Evolutionary conservation across 2,797 vertebrate species (phyloP).

Genomic region (Nannoperca obscura): DNA sequence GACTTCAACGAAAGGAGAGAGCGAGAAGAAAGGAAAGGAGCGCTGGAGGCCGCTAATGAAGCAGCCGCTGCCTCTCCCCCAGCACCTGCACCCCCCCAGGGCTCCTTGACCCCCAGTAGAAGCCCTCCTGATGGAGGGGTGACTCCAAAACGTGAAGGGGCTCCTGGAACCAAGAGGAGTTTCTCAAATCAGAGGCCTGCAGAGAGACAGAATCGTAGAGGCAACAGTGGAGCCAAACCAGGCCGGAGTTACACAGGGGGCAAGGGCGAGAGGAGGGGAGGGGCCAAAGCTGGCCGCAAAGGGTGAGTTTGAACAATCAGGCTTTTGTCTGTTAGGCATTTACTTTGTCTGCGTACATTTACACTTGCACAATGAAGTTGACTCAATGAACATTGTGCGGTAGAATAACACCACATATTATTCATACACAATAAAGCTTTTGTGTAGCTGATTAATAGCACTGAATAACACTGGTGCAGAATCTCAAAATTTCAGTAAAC

Average conservation of each 20-base stretch:
- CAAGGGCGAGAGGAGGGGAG: constrained; percentile 93
- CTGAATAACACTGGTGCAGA: background rate
- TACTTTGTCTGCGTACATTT: constrained; percentile 43
- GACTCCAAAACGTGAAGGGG: constrained; percentile 89
- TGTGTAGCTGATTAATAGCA: constrained; percentile 29
- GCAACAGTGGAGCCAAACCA: constrained; percentile 91
- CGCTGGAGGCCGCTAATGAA: constrained; percentile 84
- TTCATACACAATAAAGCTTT: constrained; percentile 30
- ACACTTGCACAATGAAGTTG: constrained; percentile 48
- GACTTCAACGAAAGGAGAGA: constrained; percentile 98
- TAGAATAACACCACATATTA: constrained; percentile 23
- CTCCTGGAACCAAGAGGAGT: constrained; percentile 93
- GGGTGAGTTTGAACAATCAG: constrained; percentile 87
- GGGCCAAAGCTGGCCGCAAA: constrained; percentile 91
- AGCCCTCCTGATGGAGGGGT: constrained; percentile 79
- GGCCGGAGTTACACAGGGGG: constrained; percentile 92
- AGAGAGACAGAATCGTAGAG: constrained; percentile 94
- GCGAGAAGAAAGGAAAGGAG: constrained; percentile 93
- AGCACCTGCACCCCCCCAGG: constrained; percentile 65
- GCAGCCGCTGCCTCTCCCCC: constrained; percentile 68
- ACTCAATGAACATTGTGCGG: constrained; percentile 18
- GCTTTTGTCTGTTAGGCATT: constrained; percentile 40
- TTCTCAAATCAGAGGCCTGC: constrained; percentile 97
- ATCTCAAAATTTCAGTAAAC: background rate
- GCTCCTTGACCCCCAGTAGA: constrained; percentile 80